These are phyloP conservation scores for Pocillopora meandrina DNA, from an alignment of 92 coral and sea anemone species.

Conservation along the genomic window DNA sequence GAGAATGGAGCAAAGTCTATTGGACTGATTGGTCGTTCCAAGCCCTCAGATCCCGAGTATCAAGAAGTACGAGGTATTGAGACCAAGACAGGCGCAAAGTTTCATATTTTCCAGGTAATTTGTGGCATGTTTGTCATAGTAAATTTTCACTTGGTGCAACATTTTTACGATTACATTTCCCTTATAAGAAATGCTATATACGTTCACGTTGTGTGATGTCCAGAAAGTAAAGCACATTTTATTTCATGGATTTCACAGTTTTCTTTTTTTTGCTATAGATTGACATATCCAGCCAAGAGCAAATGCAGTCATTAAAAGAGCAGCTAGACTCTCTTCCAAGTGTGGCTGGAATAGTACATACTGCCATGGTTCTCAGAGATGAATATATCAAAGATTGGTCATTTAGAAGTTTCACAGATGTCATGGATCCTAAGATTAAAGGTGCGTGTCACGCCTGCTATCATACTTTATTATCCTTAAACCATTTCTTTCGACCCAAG, in stretches of 20 bases:
- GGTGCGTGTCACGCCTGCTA: conserved; percentile 25
- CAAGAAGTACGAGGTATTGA: conserved; percentile 55
- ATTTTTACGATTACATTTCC: no score
- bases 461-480: not conserved
- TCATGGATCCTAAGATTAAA: conserved; percentile 73
- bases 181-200: no score
- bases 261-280: conserved; percentile 18
- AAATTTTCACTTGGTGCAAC: no score
- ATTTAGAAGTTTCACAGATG: conserved; percentile 49
- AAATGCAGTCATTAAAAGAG: conserved; percentile 54
- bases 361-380: conserved; percentile 77
- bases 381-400: conserved; percentile 55
- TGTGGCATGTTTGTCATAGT: no score
- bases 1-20: no score
- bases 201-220: no score
- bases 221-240: no score
- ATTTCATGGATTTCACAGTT: no score
- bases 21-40: no score
- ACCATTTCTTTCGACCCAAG: no score
- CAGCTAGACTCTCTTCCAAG: conserved; percentile 59
- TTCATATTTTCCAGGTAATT: conserved; percentile 56
- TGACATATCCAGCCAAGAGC: conserved; percentile 65
- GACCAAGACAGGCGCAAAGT: conserved; percentile 54
- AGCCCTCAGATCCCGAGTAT: conserved; percentile 38
- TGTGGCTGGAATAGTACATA: conserved; percentile 77